phyloP scores from a whole-genome alignment of 2,888 invertebrate genomes.

The Philhelius pedissequus region DNA sequence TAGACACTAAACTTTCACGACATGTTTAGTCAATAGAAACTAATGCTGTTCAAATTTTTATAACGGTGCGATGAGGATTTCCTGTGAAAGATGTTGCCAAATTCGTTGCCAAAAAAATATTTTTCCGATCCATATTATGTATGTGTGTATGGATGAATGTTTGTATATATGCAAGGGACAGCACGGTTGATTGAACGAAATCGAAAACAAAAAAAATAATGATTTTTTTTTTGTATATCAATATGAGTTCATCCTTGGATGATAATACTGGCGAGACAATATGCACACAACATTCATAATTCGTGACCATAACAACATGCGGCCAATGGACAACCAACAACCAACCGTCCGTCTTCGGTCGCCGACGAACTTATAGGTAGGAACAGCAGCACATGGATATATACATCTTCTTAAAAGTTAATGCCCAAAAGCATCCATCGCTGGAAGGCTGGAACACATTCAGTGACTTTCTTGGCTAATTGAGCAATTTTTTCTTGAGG shows the following conservation, averaged over 20 bases:
- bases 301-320: constrained; percentile 56
- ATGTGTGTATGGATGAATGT: too few species aligned
- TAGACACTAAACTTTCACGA: constrained; percentile 12
- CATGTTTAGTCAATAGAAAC: constrained; percentile 47
- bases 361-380: not conserved
- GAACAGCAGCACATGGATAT: constrained; percentile 7
- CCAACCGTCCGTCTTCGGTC: not conserved
- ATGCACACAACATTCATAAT: constrained; percentile 62
- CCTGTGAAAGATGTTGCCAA: not conserved
- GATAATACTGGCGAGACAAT: constrained; percentile 56
- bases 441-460: constrained; percentile 32
- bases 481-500: constrained; percentile 50
- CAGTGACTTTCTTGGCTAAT: constrained; percentile 63
- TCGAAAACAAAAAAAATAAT: not conserved
- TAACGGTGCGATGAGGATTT: constrained; percentile 41
- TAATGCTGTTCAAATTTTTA: constrained; percentile 21
- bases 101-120: not conserved
- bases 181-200: constrained; percentile 19
- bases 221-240: constrained; percentile 60
- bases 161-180: not conserved
- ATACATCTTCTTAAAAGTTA: not conserved
- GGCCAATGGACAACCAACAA: not conserved
- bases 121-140: not conserved
- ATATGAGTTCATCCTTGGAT: constrained; percentile 35
- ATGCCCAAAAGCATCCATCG: constrained; percentile 24